Conservation (phyloP, 64 coral and sea anemone species). For the Anthopleura sola region DNA sequence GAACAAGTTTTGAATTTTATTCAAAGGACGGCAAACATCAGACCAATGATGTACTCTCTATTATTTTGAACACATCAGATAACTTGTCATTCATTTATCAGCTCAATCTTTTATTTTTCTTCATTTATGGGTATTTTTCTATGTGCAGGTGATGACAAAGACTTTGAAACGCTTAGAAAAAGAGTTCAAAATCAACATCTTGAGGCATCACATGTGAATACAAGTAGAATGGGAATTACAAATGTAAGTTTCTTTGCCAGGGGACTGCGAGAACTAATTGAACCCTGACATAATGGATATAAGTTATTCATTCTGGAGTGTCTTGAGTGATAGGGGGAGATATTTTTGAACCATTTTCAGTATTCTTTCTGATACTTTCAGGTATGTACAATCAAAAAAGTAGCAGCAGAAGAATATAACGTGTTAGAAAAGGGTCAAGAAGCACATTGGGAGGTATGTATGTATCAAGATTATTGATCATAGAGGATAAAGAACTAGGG, state of each 20-base stretch:
- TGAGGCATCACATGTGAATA: conserved; percentile 88
- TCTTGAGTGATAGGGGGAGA: too few relatives aligned
- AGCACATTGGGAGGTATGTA: conserved; percentile 98
- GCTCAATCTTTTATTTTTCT: not conserved
- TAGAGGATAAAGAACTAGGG: too few relatives aligned
- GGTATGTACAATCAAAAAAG: conserved; percentile 47
- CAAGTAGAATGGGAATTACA: conserved; percentile 89
- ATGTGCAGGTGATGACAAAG: conserved; percentile 77
- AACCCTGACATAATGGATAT: too few relatives aligned
- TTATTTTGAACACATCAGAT: not conserved
- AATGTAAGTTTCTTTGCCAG: conserved; percentile 68
- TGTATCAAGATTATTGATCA: not conserved
- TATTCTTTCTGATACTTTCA: not conserved
- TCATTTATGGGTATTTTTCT: not conserved
- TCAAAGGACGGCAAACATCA: too few relatives aligned
- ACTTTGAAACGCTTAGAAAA: conserved; percentile 91
- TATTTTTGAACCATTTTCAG: not conserved
- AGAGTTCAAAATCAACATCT: conserved; percentile 81
- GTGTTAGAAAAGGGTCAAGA: conserved; percentile 91
- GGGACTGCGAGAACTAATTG: too few relatives aligned
- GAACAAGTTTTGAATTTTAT: too few relatives aligned
- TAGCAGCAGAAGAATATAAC: conserved; percentile 77
- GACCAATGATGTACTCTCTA: too few relatives aligned
- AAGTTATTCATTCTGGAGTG: too few relatives aligned
- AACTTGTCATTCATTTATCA: not conserved